phyloP scores from a whole-genome alignment of 2,888 invertebrate species.

The Aplocera efformata region DNA sequence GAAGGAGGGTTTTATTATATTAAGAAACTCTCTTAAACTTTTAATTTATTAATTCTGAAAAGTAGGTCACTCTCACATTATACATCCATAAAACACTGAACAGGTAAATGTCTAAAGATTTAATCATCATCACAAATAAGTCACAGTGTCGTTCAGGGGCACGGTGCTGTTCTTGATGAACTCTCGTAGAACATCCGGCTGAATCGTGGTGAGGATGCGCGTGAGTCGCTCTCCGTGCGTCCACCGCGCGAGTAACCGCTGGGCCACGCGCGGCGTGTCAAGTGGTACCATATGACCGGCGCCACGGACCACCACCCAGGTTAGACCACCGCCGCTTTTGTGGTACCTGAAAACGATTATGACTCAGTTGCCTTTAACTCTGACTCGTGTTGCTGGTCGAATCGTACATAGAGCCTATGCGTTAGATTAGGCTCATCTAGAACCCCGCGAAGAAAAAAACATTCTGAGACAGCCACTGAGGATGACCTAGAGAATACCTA shows the following conservation, averaged over 20 bases:
- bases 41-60: no score
- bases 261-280: conserved; percentile 78
- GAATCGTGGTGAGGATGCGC: conserved; percentile 10
- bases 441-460: no score
- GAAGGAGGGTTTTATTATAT: no score
- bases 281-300: conserved; percentile 84
- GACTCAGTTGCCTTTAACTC: no score
- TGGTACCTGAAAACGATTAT: conserved; percentile 62
- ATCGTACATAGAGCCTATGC: no score
- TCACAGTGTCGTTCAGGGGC: no score
- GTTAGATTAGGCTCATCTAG: no score
- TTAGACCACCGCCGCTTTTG: conserved; percentile 75
- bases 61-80: no score
- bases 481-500: no score
- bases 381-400: no score
- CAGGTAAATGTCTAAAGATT: neutral
- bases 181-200: conserved; percentile 27
- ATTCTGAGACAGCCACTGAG: no score
- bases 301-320: conserved; percentile 79
- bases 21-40: no score
- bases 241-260: conserved; percentile 79
- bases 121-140: conserved; percentile 2
- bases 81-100: conserved; percentile 1
- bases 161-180: conserved; percentile 33
- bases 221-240: conserved; percentile 48